phyloP scores from a whole-genome alignment of 2,797 vertebrate species.

The Oreortyx pictus region DNA sequence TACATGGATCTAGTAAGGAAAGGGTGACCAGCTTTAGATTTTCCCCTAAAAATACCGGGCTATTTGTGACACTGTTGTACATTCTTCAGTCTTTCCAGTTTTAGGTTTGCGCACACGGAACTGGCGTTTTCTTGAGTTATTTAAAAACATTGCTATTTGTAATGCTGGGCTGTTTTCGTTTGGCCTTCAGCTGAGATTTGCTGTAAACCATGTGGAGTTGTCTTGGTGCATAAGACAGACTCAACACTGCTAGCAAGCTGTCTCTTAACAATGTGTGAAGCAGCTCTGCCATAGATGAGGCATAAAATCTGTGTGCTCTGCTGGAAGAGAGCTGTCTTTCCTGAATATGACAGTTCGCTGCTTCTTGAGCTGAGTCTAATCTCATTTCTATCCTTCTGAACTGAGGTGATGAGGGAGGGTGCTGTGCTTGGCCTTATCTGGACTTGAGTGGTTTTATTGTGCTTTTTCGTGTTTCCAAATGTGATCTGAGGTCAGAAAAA shows the following conservation, averaged over 20 bases:
- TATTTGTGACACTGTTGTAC: rapidly evolving
- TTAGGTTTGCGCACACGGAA: background rate
- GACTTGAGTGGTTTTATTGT: background rate
- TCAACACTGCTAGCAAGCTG: background rate
- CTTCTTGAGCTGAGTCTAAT: background rate
- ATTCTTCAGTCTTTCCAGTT: background rate
- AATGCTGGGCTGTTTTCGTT: background rate
- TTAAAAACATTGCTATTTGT: constrained; percentile 9
- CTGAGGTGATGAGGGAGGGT: background rate
- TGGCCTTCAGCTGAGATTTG: background rate
- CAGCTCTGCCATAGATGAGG: background rate
- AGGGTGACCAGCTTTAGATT: background rate
- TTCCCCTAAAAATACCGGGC: background rate
- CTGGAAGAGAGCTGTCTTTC: background rate
- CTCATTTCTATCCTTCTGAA: rapidly evolving
- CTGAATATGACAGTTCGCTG: background rate
- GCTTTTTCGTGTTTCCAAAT: background rate
- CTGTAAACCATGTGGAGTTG: background rate
- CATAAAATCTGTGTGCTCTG: background rate
- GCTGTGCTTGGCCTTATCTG: background rate
- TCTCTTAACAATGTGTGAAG: background rate
- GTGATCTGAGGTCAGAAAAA: background rate
- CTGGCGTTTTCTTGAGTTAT: background rate
- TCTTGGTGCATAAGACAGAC: background rate
- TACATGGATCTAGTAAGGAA: background rate